These are phyloP conservation scores for Bathynomus jamesi DNA, from an alignment of 1,140 invertebrate species.

Conservation along the genomic window DNA sequence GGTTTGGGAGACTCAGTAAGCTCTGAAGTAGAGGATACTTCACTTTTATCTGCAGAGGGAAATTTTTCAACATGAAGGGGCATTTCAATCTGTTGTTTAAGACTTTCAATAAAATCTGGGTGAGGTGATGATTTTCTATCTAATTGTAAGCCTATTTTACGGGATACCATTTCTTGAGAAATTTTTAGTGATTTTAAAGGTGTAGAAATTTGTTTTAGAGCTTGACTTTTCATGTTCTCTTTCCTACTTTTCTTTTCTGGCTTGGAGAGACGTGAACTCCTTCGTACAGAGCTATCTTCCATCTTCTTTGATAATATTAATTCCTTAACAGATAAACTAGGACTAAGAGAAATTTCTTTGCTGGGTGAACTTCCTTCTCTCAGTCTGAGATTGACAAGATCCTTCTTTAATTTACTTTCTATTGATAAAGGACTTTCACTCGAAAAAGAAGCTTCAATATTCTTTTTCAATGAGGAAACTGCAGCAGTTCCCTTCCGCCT, in stretches of 20 bases:
- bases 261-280: not conserved
- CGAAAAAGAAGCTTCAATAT: not conserved
- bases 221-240: not conserved
- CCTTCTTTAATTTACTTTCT: not conserved
- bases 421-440: not conserved
- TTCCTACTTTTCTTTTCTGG: not conserved
- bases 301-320: not conserved
- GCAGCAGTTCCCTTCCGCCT: not conserved
- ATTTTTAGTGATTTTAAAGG: too few relatives aligned
- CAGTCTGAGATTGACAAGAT: not conserved
- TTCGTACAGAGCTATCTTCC: not conserved
- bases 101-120: not conserved
- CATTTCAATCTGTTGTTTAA: not conserved
- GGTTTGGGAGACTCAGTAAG: not conserved
- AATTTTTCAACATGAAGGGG: not conserved
- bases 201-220: not conserved
- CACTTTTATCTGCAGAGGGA: not conserved
- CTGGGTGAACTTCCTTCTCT: not conserved
- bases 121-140: not conserved
- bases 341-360: not conserved
- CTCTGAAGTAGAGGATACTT: not conserved
- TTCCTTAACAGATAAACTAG: not conserved
- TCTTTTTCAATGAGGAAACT: not conserved
- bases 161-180: too few relatives aligned
- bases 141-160: too few relatives aligned